A percentile compares a stretch with the other conserved stretches of the same genome.
Evolutionary conservation across 2,797 vertebrate genomes (phyloP).

Genomic region (Jordanella pulchra): DNA sequence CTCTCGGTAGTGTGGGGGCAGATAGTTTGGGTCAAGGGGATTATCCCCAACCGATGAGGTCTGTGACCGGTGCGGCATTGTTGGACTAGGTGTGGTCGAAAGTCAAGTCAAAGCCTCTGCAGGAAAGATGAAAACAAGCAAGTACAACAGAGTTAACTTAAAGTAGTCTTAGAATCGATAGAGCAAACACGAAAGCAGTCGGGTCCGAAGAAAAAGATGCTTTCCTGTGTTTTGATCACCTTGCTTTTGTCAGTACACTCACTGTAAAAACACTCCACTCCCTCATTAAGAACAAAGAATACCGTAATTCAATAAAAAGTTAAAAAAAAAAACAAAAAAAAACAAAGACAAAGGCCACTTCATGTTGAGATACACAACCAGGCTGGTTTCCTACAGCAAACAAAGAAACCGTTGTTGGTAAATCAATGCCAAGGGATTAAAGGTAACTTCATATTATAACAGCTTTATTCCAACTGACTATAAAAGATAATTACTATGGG

Average conservation of each 20-base stretch:
- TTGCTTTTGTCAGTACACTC: slow-evolving; percentile 4
- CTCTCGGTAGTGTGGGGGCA: slow-evolving; percentile 94
- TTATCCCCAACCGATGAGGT: slow-evolving; percentile 94
- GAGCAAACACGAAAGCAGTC: background rate
- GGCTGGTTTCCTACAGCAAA: slow-evolving; percentile 34
- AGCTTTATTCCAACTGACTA: background rate
- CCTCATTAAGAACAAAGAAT: slow-evolving; percentile 11
- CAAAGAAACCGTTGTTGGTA: slow-evolving; percentile 45
- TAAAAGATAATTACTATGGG: background rate
- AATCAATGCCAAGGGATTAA: slow-evolving; percentile 17
- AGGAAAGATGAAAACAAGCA: slow-evolving; percentile 32
- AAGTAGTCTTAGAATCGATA: background rate
- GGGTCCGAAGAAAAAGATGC: background rate
- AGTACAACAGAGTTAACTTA: background rate
- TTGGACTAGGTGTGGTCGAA: slow-evolving; percentile 34
- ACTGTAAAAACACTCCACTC: slow-evolving; percentile 11
- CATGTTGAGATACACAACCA: slow-evolving; percentile 18
- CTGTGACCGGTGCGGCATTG: slow-evolving; percentile 95
- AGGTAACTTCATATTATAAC: slow-evolving; percentile 12
- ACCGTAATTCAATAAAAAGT: slow-evolving; percentile 22
- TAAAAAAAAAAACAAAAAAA: slow-evolving; percentile 23
- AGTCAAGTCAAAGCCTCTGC: slow-evolving; percentile 49
- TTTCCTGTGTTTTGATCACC: slow-evolving; percentile 7
- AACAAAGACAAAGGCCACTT: slow-evolving; percentile 23
- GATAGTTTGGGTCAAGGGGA: slow-evolving; percentile 91